phyloP scores from a whole-genome alignment of 1,140 invertebrate genomes.

The Panonychus citri region DNA sequence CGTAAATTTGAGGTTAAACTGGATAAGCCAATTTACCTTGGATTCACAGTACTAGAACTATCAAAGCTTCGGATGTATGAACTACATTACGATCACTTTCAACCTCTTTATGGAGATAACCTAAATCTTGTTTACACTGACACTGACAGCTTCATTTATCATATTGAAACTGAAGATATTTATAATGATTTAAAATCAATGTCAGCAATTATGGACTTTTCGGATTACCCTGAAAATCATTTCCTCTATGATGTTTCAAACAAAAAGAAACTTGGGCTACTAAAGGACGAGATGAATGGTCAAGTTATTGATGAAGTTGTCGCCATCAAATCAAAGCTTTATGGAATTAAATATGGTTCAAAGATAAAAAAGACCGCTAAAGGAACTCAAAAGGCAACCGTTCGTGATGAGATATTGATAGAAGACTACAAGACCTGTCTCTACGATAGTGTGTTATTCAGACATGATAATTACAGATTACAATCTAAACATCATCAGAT shows the following conservation, averaged over 20 bases:
- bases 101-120: conserved; percentile 11
- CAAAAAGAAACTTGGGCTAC: conserved; percentile 27
- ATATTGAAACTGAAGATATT: conserved; percentile 12
- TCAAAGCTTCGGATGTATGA: conserved; percentile 17
- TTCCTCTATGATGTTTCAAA: conserved; percentile 17
- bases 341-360: conserved; percentile 7
- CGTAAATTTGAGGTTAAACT: background rate
- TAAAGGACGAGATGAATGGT: conserved; percentile 27
- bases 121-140: conserved; percentile 8
- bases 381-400: background rate
- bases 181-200: conserved; percentile 12
- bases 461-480: background rate
- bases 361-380: background rate
- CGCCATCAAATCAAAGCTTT: conserved; percentile 21
- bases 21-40: conserved; percentile 6
- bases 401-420: background rate
- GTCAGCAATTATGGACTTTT: conserved; percentile 10
- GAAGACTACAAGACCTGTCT: background rate
- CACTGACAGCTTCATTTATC: conserved; percentile 11
- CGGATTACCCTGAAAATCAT: conserved; percentile 13
- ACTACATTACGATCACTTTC: conserved; percentile 18
- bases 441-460: background rate
- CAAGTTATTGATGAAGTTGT: conserved; percentile 20
- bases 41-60: conserved; percentile 16
- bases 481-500: background rate